Percentiles rank a stretch among this genome's conserved stretches.
Evolutionary conservation across 2,888 invertebrate genomes (phyloP).

Genomic region (Xanthia togata): DNA sequence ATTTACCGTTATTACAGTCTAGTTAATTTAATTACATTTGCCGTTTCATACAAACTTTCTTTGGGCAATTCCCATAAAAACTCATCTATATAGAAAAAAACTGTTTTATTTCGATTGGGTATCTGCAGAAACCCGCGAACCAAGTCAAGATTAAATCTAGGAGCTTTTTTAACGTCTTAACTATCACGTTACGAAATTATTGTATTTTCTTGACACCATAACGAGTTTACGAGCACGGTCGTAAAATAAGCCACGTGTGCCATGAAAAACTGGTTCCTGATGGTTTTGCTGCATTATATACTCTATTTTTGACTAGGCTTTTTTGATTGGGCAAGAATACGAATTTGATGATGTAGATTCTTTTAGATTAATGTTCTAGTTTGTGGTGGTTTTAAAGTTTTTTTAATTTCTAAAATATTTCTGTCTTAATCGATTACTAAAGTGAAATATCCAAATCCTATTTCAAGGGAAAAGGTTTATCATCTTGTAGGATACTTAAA

Average conservation of each 20-base stretch:
- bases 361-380: background rate
- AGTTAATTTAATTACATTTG: background rate
- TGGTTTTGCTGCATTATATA: slow-evolving; percentile 32
- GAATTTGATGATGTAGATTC: background rate
- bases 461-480: background rate
- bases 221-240: slow-evolving; percentile 71
- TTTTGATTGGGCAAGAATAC: slow-evolving; percentile 41
- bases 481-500: background rate
- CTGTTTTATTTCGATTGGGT: background rate
- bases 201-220: slow-evolving; percentile 71
- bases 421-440: background rate
- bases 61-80: background rate
- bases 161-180: slow-evolving; percentile 44
- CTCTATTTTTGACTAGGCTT: slow-evolving; percentile 46
- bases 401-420: background rate
- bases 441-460: background rate
- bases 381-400: background rate
- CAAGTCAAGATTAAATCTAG: slow-evolving; percentile 4
- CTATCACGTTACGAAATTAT: slow-evolving; percentile 68
- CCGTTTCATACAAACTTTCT: background rate
- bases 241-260: slow-evolving; percentile 71
- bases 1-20: background rate
- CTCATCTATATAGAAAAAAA: background rate
- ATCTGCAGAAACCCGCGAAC: background rate
- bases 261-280: slow-evolving; percentile 58